Conservation (phyloP, 1,140 invertebrate genomes). For the Drosophila ironensis region DNA sequence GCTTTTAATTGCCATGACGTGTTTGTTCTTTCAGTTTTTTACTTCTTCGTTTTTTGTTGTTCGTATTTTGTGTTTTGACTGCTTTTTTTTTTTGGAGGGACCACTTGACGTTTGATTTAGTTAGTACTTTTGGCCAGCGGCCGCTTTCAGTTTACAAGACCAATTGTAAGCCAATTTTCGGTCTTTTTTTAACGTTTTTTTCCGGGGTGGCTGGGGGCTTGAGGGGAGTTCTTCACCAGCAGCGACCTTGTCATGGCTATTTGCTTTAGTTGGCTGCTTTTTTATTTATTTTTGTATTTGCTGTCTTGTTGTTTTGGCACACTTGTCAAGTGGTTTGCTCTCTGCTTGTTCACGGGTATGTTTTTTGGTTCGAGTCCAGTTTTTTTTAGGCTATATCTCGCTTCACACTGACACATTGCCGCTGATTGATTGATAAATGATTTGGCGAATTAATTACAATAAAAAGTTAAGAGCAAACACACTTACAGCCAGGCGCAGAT, state of each 20-base stretch:
- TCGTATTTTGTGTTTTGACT: background rate
- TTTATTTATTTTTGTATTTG: background rate
- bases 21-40: slow-evolving; percentile 56
- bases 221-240: too few species aligned
- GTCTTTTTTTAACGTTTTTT: too few species aligned
- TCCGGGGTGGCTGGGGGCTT: background rate
- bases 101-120: slow-evolving; percentile 62
- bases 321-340: slow-evolving; percentile 44
- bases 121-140: slow-evolving; percentile 28
- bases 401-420: slow-evolving; percentile 58
- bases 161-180: slow-evolving; percentile 79
- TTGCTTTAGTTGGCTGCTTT: slow-evolving; percentile 41
- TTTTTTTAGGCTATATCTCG: background rate
- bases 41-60: slow-evolving; percentile 12
- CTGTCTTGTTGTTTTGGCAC: slow-evolving; percentile 48
- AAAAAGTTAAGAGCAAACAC: slow-evolving; percentile 5
- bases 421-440: slow-evolving; percentile 75
- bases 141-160: slow-evolving; percentile 41
- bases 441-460: slow-evolving; percentile 69
- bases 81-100: slow-evolving; percentile 26
- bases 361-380: background rate
- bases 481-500: slow-evolving; percentile 4
- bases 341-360: slow-evolving; percentile 21
- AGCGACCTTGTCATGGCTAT: slow-evolving; percentile 32
- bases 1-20: slow-evolving; percentile 75